These are phyloP conservation scores for Enteromius unitaeniatus DNA, from an alignment of 2,797 vertebrate genomes.

Conservation along the genomic window DNA sequence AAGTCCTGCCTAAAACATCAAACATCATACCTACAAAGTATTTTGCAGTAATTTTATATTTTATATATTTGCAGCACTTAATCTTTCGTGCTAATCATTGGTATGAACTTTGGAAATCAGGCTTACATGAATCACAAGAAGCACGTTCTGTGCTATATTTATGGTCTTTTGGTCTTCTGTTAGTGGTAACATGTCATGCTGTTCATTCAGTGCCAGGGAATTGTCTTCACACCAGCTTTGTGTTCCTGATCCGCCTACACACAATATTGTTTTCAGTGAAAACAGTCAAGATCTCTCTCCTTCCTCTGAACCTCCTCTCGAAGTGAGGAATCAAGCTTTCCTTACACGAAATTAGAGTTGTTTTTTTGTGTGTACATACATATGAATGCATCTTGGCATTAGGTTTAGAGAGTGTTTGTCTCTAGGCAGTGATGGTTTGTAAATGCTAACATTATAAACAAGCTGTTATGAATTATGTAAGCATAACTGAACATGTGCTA, in stretches of 20 bases:
- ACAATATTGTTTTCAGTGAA: slow-evolving; percentile 31
- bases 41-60: not conserved
- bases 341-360: not conserved
- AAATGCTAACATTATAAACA: slow-evolving; percentile 1
- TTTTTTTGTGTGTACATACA: not conserved
- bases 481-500: not conserved
- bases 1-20: too few relatives aligned
- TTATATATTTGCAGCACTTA: not conserved
- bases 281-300: slow-evolving; percentile 24
- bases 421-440: slow-evolving; percentile 22
- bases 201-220: slow-evolving; percentile 39
- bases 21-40: too few relatives aligned
- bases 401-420: not conserved
- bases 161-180: slow-evolving; percentile 8
- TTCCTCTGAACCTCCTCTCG: slow-evolving; percentile 1
- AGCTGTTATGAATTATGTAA: slow-evolving; percentile 38
- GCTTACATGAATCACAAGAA: slow-evolving; percentile 9
- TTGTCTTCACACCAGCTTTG: slow-evolving; percentile 34
- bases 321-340: slow-evolving; percentile 1
- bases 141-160: not conserved
- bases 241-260: slow-evolving; percentile 34
- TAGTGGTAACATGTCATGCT: slow-evolving; percentile 9
- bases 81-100: slow-evolving; percentile 4
- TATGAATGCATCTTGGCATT: slow-evolving; percentile 1
- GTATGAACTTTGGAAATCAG: not conserved